Conservation (phyloP, 2,797 vertebrate species). For the Micrastur ruficollis region DNA sequence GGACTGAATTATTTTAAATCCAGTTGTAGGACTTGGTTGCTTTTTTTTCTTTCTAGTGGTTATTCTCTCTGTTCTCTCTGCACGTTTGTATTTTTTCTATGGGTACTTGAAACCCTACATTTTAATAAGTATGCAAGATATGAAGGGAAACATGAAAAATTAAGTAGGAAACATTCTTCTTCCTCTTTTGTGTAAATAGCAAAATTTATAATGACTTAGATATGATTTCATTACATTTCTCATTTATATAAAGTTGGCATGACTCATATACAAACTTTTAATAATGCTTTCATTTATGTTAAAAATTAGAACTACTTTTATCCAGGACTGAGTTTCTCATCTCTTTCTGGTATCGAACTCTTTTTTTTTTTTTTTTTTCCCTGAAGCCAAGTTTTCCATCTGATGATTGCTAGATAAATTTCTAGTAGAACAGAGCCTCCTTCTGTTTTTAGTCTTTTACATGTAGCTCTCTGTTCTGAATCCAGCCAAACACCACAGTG, state of each 20-base stretch:
- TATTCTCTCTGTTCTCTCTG: conserved; percentile 36
- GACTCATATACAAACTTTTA: background rate
- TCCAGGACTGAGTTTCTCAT: background rate
- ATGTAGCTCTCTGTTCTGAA: background rate
- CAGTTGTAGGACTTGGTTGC: background rate
- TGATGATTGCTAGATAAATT: conserved; percentile 24
- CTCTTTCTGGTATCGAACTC: background rate
- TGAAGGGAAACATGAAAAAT: background rate
- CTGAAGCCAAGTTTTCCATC: conserved; percentile 4
- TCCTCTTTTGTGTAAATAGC: conserved; percentile 39
- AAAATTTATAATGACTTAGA: conserved; percentile 26
- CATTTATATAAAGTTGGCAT: conserved; percentile 17
- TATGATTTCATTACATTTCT: background rate
- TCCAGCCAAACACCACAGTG: background rate
- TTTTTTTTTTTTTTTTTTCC: background rate
- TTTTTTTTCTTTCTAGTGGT: background rate
- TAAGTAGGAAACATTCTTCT: background rate
- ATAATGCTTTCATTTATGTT: background rate
- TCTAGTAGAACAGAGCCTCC: conserved; percentile 26
- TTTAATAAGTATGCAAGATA: conserved; percentile 10
- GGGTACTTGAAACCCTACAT: conserved; percentile 19
- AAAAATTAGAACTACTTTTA: conserved; percentile 18
- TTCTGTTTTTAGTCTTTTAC: conserved; percentile 30
- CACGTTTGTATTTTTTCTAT: conserved; percentile 52
- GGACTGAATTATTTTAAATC: background rate